These are phyloP conservation scores for Sitta carolinensis DNA, from an alignment of 2,797 vertebrate species.

Conservation along the genomic window DNA sequence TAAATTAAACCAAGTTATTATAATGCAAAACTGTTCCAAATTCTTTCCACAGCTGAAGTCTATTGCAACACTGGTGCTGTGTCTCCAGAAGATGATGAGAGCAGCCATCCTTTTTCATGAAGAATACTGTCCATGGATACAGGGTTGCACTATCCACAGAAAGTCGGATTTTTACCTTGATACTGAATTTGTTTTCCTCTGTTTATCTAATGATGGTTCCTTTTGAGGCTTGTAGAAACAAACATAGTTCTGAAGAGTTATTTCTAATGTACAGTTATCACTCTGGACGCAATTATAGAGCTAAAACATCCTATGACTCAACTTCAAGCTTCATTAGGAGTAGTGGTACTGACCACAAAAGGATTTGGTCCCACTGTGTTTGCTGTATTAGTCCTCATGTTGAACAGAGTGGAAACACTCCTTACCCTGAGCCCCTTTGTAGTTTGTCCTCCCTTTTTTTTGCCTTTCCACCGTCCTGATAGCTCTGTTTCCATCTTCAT, in stretches of 20 bases:
- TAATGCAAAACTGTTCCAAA: neutral
- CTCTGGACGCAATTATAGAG: neutral
- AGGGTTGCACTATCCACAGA: slow-evolving; percentile 12
- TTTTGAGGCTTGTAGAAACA: neutral
- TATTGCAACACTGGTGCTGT: neutral
- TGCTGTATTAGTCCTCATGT: neutral
- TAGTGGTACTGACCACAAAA: neutral
- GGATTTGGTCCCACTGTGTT: neutral
- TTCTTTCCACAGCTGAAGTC: slow-evolving; percentile 51
- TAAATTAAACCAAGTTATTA: neutral
- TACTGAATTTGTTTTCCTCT: neutral
- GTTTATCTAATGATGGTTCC: neutral
- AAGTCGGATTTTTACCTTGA: slow-evolving; percentile 31
- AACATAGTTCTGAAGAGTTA: neutral
- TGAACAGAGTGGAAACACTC: neutral
- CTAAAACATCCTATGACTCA: neutral
- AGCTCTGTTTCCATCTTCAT: neutral
- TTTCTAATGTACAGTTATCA: neutral
- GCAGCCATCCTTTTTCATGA: neutral
- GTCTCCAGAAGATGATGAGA: neutral
- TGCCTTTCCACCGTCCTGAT: neutral
- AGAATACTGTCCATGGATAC: slow-evolving; percentile 24
- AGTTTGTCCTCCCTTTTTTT: neutral
- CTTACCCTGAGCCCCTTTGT: neutral
- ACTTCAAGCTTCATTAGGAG: neutral